Evolutionary conservation across 2,797 vertebrate genomes (phyloP), one percentile per base, ranked within the genome.

Genomic region (Alfaro cultratus): DNA sequence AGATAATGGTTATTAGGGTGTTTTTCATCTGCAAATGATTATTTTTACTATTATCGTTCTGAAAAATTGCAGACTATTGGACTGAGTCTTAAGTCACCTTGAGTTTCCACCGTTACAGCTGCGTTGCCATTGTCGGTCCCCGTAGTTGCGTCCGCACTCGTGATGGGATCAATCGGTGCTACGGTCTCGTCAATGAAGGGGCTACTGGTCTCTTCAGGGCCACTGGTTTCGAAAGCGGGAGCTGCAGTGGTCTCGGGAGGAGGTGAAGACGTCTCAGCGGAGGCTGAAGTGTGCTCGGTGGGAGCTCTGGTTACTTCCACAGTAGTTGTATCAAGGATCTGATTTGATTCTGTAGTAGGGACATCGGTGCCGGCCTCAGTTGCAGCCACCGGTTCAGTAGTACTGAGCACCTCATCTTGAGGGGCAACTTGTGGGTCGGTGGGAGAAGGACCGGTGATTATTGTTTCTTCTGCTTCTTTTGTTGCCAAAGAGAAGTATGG

Each of bases 381-480:
- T 41, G 80, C 41, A 4, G 2, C 11, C 0, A 46, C 4, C 0
- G 43, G 10, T 26, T 26, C 73, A 2, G 79, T 36, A 1, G 79
- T 77, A 1, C 0, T 0, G 0, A 2, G 3, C n/a, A 2, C 8
- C 10, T 4, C 53, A n/a, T n/a, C 72, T 4, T 57, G 43, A 12
- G 75, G 0, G 8, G 15, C 34, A 0, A 0, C 2, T 0, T 9
- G 3, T 5, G 85, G 46, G 0, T 31, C 23, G 0, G 77, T 83
- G 1, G 76, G 0, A 74, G 83, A 43, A 13, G 31, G 34, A 5
- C 9, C 8, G 1, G 90, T 92, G 80, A 83, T 9, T 1, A 79
- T 16, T 3, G 21, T 34, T 0, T 77, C 15, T 0, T 0, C 7
- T 72, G 2, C 0, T 57, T 43, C 9, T 10, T 13, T 2, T 45